Conservation (phyloP, 2,113 vertebrate species). For the Mesembrinibis cayennensis region DNA sequence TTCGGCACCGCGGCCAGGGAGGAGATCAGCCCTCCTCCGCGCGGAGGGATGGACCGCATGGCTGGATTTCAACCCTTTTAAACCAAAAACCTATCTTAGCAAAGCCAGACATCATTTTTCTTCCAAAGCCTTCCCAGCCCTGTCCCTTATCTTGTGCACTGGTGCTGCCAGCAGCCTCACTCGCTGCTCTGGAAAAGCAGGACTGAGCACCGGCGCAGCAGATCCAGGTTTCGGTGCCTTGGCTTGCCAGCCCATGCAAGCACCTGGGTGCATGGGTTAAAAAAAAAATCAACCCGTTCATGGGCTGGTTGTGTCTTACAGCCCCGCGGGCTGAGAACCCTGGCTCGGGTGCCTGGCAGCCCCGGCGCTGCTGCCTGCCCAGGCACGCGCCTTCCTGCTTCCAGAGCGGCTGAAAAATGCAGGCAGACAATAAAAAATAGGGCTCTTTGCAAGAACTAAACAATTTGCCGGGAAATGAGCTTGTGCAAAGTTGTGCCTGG, state of each 20-base stretch:
- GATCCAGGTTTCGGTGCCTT: background rate
- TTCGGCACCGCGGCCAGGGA: accelerated
- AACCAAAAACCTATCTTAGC: background rate
- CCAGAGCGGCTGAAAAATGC: background rate
- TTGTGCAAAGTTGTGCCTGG: background rate
- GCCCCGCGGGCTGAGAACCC: background rate
- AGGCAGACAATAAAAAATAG: background rate
- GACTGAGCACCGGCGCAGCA: accelerated
- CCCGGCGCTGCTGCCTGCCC: background rate
- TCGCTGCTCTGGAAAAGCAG: background rate
- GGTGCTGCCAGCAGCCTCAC: background rate
- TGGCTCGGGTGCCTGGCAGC: background rate
- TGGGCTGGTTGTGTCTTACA: background rate
- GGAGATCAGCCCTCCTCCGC: background rate
- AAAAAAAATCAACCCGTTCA: background rate
- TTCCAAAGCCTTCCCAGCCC: background rate
- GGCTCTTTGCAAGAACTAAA: background rate
- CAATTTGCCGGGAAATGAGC: background rate
- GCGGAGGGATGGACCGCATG: accelerated
- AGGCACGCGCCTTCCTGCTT: background rate
- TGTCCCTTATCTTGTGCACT: accelerated
- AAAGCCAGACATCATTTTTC: background rate
- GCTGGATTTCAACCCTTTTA: background rate
- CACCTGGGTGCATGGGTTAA: background rate
- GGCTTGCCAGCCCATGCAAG: background rate